Evolutionary conservation across 1,140 invertebrate genomes (phyloP).

Genomic region (Diuraphis noxia): DNA sequence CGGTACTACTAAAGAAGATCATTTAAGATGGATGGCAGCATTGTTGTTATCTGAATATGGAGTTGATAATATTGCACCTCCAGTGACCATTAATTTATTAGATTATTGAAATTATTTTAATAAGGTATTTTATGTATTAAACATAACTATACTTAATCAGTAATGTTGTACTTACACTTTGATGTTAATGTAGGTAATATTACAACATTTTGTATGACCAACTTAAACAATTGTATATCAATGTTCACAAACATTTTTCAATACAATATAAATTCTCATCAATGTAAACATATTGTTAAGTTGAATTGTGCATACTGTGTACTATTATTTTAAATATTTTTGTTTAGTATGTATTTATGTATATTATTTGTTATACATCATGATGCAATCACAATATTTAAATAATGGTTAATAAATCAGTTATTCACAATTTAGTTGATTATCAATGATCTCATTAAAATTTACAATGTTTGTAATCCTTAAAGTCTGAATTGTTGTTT

Average conservation of each 20-base stretch:
- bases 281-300: background rate
- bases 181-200: background rate
- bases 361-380: background rate
- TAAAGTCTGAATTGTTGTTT: conserved; percentile 9
- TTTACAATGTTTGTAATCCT: background rate
- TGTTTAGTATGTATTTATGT: background rate
- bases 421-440: background rate
- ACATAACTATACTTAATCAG: conserved; percentile 22
- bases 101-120: conserved; percentile 34
- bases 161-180: background rate
- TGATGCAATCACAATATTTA: background rate
- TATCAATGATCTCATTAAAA: conserved; percentile 30
- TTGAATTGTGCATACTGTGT: background rate
- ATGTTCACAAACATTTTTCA: background rate
- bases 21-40: conserved; percentile 75
- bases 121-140: background rate
- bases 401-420: background rate
- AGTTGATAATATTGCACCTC: conserved; percentile 56
- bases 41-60: conserved; percentile 73
- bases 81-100: conserved; percentile 37
- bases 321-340: background rate
- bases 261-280: background rate
- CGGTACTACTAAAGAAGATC: conserved; percentile 71
- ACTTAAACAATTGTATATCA: background rate
- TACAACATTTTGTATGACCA: background rate